These are phyloP conservation scores for Sarcophaga subvicina DNA, from an alignment of 2,888 invertebrate species.

Conservation along the genomic window DNA sequence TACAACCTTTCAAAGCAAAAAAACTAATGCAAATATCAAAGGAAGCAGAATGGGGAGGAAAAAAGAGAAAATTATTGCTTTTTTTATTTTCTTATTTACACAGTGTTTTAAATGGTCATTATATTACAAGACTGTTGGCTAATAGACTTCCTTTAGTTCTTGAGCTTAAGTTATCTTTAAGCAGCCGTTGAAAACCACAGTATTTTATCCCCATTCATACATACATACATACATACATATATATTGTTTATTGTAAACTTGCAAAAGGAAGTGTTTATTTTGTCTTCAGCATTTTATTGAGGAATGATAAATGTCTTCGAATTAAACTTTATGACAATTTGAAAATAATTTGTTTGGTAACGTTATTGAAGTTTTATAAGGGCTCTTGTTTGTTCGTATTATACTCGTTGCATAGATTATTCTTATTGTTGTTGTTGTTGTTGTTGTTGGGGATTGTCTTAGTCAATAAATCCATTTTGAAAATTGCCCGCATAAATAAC, in stretches of 20 bases:
- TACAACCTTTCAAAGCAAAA: neutral
- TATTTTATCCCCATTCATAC: neutral
- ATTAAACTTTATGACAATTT: conserved; percentile 69
- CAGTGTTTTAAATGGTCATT: neutral
- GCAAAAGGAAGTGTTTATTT: conserved; percentile 59
- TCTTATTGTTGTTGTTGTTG: conserved; percentile 13
- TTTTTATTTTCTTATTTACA: conserved; percentile 10
- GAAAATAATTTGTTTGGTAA: conserved; percentile 68
- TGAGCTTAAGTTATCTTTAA: too few relatives aligned
- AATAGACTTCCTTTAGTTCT: too few relatives aligned
- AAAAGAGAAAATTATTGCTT: too few relatives aligned
- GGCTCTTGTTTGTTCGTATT: conserved; percentile 35
- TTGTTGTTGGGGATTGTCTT: conserved; percentile 67
- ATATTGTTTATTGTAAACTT: conserved; percentile 6
- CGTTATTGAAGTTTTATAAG: conserved; percentile 55
- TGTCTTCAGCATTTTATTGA: conserved; percentile 59
- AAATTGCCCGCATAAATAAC: conserved; percentile 72
- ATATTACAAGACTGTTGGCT: too few relatives aligned
- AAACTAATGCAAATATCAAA: neutral
- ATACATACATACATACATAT: too few relatives aligned
- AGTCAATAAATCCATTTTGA: conserved; percentile 71
- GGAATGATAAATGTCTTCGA: conserved; percentile 67
- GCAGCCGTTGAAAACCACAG: too few relatives aligned
- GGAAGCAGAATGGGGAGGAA: too few relatives aligned
- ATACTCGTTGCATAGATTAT: neutral